Base-by-base conservation (phyloP, 2,113 vertebrate genomes). In the Natator depressus region DNA sequence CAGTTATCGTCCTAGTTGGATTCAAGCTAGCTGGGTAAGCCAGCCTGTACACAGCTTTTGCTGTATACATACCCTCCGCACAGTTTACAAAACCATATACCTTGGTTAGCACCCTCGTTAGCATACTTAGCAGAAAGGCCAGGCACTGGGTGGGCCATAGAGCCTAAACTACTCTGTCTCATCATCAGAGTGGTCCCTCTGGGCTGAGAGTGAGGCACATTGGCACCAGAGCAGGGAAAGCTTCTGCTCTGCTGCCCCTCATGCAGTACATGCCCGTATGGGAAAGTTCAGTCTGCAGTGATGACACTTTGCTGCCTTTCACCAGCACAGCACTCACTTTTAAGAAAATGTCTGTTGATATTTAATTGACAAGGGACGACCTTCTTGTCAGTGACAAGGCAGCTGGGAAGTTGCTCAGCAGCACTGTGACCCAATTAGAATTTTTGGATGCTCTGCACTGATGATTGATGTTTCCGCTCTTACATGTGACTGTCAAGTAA, bases 241-340 rank as follows among this genome's bases (percentile, higher is more conserved):
- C 54, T 47, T 49, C 25, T 19, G 86, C 79, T 8, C 31, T 29
- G 49, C 27, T 35, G 47, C 20, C 47, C 51, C 10, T 50, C 17
- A 0, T 1, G 50, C 78, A 65, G 82, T 19, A 24, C 4, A 5
- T 27, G 19, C 35, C 53, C 47, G 0, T 3, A 11, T n/a, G 55
- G n/a, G 5, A 22, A 72, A 79, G 6, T 47, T 50, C 31, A 62
- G 29, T 9, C 6, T 1, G 1, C 8, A 53, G 38, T 76, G 84
- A 62, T 47, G 76, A 3, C 54, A 78, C 82, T 49, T 78, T 50
- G 0, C 10, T 46, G n/a, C 14, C 1, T 0, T 22, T 31, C 1
- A 0, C 35, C 80, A 12, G 42, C 0, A 2, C 2, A 3, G 35
- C 59, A 16, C 29, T 38, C 31, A 46, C 54, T 46, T 0, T 42